phyloP scores from a whole-genome alignment of 2,113 vertebrate species.

The Dicaeum eximium region DNA sequence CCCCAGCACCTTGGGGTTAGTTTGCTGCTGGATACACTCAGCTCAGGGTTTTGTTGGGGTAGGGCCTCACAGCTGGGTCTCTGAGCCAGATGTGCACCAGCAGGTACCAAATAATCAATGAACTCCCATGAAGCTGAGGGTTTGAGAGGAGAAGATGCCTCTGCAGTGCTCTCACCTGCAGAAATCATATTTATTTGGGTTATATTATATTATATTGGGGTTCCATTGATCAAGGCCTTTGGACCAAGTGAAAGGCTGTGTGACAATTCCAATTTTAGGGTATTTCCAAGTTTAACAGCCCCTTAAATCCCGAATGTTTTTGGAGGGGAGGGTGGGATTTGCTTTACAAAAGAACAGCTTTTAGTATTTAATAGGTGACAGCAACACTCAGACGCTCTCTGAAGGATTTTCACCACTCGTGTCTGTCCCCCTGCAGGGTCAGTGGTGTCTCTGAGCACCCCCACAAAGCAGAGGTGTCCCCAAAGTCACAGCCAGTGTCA shows the following conservation, averaged over 20 bases:
- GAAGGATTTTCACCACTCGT: background rate
- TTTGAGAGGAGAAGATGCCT: background rate
- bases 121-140: rapidly evolving
- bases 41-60: background rate
- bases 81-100: background rate
- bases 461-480: background rate
- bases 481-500: background rate
- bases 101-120: rapidly evolving
- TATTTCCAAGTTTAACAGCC: background rate
- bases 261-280: background rate
- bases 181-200: rapidly evolving
- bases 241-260: background rate
- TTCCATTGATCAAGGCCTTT: background rate
- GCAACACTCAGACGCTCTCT: rapidly evolving
- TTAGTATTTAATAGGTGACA: background rate
- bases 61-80: background rate
- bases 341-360: background rate
- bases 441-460: background rate
- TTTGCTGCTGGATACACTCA: background rate
- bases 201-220: too few relatives aligned
- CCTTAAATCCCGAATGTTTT: background rate
- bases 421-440: background rate
- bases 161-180: background rate
- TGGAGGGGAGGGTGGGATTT: background rate
- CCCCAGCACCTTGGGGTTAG: background rate